phyloP scores from a whole-genome alignment of 2,888 invertebrate species.

The Drosophila hawaiiensis region DNA sequence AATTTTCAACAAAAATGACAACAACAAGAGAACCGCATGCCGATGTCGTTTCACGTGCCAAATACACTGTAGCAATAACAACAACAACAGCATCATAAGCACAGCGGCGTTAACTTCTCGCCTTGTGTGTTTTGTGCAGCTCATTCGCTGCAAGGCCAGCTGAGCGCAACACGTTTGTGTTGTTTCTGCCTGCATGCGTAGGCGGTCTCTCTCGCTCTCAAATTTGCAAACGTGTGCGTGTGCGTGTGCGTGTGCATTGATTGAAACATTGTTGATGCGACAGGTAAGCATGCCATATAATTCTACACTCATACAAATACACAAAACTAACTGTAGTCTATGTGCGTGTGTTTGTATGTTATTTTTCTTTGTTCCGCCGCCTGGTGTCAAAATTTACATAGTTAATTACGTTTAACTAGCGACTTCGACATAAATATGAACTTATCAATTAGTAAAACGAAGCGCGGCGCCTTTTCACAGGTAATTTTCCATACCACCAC shows the following conservation, averaged over 20 bases:
- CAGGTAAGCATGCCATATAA: conserved; percentile 59
- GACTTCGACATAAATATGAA: conserved; percentile 45
- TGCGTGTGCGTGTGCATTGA: conserved; percentile 55
- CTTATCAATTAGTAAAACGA: conserved; percentile 64
- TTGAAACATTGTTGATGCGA: conserved; percentile 63
- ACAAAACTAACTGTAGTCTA: conserved; percentile 14
- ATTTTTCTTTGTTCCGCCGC: conserved; percentile 29
- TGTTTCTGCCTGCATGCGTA: conserved; percentile 53
- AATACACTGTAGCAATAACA: conserved; percentile 47
- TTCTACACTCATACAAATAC: conserved; percentile 1
- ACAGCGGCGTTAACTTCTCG: conserved; percentile 46
- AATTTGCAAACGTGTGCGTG: conserved; percentile 47
- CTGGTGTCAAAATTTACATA: conserved; percentile 67
- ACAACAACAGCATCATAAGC: conserved; percentile 12
- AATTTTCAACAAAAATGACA: conserved; percentile 50
- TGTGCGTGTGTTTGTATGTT: conserved; percentile 21
- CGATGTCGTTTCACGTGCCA: conserved; percentile 69
- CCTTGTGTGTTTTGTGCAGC: conserved; percentile 65
- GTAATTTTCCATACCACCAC: conserved; percentile 66
- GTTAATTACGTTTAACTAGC: conserved; percentile 56
- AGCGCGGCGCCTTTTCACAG: conserved; percentile 67
- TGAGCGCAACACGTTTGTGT: conserved; percentile 78
- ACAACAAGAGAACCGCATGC: conserved; percentile 52
- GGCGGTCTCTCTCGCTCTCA: conserved; percentile 34
- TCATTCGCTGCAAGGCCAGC: conserved; percentile 74